A percentile compares a stretch with the other conserved stretches of the same genome.
These are phyloP conservation scores for Petromus typicus DNA, from an alignment of 2,113 vertebrate species.

Conservation along the genomic window DNA sequence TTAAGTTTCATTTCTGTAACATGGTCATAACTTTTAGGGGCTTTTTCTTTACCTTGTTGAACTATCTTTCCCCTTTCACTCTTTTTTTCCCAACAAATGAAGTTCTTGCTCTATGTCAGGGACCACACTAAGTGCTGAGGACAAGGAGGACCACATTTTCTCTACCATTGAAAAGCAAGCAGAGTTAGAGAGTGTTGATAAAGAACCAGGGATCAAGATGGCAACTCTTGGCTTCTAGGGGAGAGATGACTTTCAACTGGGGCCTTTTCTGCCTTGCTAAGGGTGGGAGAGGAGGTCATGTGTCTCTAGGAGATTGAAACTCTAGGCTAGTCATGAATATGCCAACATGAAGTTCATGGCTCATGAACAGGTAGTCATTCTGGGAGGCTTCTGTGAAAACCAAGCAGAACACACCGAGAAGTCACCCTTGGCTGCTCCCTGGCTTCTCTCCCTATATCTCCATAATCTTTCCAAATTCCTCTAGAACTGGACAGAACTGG, in stretches of 20 bases:
- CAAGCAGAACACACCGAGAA: background rate
- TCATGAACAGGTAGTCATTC: background rate
- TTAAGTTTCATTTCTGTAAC: background rate
- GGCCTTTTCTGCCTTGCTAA: background rate
- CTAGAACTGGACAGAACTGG: background rate
- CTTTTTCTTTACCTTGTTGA: background rate
- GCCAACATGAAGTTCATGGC: background rate
- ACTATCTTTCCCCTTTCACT: background rate
- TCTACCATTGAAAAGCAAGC: background rate
- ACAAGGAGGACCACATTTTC: background rate
- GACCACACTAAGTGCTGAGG: background rate
- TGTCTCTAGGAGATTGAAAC: background rate
- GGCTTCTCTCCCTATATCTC: background rate
- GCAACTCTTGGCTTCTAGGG: background rate
- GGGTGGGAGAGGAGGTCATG: background rate
- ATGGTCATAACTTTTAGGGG: background rate
- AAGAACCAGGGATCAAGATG: background rate
- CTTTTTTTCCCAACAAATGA: background rate
- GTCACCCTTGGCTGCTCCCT: background rate
- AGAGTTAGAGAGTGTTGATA: background rate
- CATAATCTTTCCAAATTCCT: background rate
- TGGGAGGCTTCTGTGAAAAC: background rate
- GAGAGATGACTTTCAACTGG: background rate
- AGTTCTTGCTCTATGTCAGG: background rate
- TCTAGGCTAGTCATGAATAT: background rate